Conservation (phyloP, 1,140 invertebrate genomes). For the Panagrolaimus sp. region DNA sequence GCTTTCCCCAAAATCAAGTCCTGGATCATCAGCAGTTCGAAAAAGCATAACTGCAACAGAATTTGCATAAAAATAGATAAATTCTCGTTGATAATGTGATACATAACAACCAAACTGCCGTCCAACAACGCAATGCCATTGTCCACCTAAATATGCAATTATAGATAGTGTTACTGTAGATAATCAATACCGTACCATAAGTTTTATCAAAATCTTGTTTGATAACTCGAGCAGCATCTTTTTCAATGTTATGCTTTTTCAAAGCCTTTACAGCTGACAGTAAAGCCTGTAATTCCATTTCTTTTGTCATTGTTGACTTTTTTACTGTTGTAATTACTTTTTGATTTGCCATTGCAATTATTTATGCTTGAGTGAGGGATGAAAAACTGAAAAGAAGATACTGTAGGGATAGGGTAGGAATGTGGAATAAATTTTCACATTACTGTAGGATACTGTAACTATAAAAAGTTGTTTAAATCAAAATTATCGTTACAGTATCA, state of each 20-base stretch:
- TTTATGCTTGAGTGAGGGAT: too few species aligned
- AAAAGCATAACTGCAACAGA: not conserved
- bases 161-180: too few species aligned
- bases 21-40: not conserved
- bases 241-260: not conserved
- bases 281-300: slow-evolving; percentile 1
- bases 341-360: too few species aligned
- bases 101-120: not conserved
- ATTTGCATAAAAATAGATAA: slow-evolving; percentile 13
- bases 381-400: too few species aligned
- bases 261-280: not conserved
- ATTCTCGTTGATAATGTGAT: not conserved
- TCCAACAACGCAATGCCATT: not conserved
- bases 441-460: too few species aligned
- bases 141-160: not conserved
- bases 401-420: too few species aligned
- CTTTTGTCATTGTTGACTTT: not conserved
- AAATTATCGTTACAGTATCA: too few species aligned
- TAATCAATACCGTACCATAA: not conserved
- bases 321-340: not conserved
- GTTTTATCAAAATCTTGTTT: not conserved
- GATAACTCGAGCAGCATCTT: slow-evolving; percentile 2
- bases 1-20: not conserved
- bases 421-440: too few species aligned
- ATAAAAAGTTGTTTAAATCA: too few species aligned